These are phyloP conservation scores for Eospalax fontanierii DNA, from an alignment of 2,797 vertebrate genomes.

Conservation along the genomic window DNA sequence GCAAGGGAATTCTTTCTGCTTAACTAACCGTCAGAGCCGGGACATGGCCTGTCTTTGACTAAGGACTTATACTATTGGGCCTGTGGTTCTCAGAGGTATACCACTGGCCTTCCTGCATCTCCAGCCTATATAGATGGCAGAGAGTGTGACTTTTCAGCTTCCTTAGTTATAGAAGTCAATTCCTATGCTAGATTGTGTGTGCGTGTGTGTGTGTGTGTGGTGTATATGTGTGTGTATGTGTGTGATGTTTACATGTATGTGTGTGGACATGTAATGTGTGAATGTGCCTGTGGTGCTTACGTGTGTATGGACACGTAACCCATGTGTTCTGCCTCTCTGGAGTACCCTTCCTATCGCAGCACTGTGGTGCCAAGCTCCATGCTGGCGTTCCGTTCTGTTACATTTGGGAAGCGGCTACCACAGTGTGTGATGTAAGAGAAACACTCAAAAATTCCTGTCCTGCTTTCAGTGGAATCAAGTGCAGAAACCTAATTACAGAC, in stretches of 20 bases:
- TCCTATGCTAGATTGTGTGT: background rate
- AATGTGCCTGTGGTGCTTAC: too few species aligned
- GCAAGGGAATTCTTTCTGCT: background rate
- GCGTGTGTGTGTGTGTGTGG: background rate
- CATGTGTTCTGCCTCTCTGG: background rate
- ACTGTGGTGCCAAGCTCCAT: background rate
- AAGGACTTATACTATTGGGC: background rate
- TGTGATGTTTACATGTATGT: background rate
- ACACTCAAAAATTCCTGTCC: background rate
- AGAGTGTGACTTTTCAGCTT: background rate
- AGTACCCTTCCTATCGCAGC: background rate
- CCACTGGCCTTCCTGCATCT: background rate
- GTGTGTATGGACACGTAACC: too few species aligned
- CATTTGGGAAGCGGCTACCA: constrained; percentile 20
- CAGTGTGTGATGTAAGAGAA: background rate
- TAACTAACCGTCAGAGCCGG: background rate
- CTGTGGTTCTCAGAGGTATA: background rate
- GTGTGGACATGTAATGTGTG: too few species aligned
- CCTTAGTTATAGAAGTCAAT: background rate
- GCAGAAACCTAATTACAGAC: constrained; percentile 65
- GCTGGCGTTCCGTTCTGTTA: background rate
- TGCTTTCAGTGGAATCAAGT: background rate
- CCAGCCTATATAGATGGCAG: background rate
- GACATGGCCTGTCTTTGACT: background rate
- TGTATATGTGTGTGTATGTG: background rate